phyloP scores from a whole-genome alignment of 2,113 vertebrate genomes.

The Sciurus niger region DNA sequence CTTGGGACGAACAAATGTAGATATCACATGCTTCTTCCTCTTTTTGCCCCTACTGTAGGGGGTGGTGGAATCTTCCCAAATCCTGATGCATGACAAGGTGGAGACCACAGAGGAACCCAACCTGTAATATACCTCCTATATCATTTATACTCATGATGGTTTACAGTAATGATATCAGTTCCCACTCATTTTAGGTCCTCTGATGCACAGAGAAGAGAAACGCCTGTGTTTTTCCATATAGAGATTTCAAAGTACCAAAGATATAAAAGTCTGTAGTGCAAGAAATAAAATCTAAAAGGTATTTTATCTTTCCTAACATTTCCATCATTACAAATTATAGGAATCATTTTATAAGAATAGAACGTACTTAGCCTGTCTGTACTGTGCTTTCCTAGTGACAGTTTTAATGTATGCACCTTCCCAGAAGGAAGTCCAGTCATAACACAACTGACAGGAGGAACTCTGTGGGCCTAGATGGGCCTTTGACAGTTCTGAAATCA shows the following conservation, averaged over 20 bases:
- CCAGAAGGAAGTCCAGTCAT: constrained; percentile 21
- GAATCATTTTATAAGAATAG: constrained; percentile 19
- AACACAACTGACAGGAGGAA: not conserved
- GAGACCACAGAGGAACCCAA: not conserved
- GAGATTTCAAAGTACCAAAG: not conserved
- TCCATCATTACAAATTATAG: constrained; percentile 47
- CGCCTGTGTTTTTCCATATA: not conserved
- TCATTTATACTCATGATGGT: not conserved
- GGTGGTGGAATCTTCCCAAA: not conserved
- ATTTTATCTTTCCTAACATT: constrained; percentile 52
- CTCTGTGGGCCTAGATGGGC: not conserved
- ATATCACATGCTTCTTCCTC: not conserved
- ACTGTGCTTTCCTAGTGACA: constrained; percentile 1
- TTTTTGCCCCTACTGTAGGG: too few relatives aligned
- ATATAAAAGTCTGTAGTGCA: not conserved
- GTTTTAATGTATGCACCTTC: not conserved
- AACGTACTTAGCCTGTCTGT: not conserved
- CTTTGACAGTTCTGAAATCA: not conserved
- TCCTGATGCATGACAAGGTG: not conserved
- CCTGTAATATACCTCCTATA: too few relatives aligned
- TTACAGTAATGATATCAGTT: not conserved
- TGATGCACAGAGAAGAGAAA: not conserved
- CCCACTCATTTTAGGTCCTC: not conserved
- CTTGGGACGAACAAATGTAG: not conserved
- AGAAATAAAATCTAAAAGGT: constrained; percentile 5